Percentiles rank a stretch among this genome's conserved stretches.
phyloP scores from a whole-genome alignment of 2,113 vertebrate genomes.

The Poeciliopsis turrubarensis region DNA sequence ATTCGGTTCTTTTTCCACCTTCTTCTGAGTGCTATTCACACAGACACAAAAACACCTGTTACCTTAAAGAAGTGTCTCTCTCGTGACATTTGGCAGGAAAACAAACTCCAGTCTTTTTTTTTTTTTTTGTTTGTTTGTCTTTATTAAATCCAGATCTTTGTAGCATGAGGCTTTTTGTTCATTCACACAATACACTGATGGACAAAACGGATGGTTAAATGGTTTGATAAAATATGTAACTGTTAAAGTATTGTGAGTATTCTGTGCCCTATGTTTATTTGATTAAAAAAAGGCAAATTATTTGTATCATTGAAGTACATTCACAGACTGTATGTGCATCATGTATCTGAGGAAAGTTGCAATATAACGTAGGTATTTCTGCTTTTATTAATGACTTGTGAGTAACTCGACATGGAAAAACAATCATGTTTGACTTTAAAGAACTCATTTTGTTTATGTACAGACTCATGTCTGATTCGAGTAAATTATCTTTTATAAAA shows the following conservation, averaged over 20 bases:
- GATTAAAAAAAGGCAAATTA: constrained; percentile 22
- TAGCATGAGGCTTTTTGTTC: constrained; percentile 48
- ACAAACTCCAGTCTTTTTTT: constrained; percentile 31
- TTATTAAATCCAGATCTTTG: constrained; percentile 28
- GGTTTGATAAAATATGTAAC: constrained; percentile 35
- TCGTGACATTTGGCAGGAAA: constrained; percentile 40
- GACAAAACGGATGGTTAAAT: constrained; percentile 48
- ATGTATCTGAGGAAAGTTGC: constrained; percentile 54
- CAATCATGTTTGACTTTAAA: constrained; percentile 26
- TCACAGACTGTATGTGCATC: constrained; percentile 35
- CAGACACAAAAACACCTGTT: constrained; percentile 58
- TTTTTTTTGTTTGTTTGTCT: neutral
- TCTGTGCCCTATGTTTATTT: constrained; percentile 7
- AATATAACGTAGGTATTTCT: constrained; percentile 60
- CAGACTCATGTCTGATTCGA: constrained; percentile 68
- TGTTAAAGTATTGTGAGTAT: constrained; percentile 22
- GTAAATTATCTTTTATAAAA: constrained; percentile 25
- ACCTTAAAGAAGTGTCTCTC: constrained; percentile 62
- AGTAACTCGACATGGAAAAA: constrained; percentile 40
- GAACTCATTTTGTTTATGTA: constrained; percentile 58
- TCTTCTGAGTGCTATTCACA: constrained; percentile 59
- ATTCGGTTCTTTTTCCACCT: constrained; percentile 31
- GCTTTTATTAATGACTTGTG: constrained; percentile 31
- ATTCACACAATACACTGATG: constrained; percentile 40
- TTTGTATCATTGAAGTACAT: constrained; percentile 37